Evolutionary conservation across 2,888 invertebrate genomes (phyloP).

Genomic region (Imbricaverruca yamaguchii): DNA sequence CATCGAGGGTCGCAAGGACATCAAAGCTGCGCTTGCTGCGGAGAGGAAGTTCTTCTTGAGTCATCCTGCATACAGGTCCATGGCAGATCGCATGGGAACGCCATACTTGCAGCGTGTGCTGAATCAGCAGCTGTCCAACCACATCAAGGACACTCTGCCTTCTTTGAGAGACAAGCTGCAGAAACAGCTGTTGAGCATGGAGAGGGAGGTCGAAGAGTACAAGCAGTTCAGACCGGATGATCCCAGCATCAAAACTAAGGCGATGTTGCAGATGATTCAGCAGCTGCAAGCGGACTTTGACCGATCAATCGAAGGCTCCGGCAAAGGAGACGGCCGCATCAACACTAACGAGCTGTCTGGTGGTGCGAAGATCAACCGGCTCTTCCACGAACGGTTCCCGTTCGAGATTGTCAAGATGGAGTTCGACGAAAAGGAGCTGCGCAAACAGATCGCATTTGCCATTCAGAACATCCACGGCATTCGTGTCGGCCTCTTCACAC

Average conservation of each 20-base stretch:
- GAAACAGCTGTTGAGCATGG: slow-evolving; percentile 86
- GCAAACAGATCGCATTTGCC: slow-evolving; percentile 96
- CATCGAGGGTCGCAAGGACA: slow-evolving; percentile 97
- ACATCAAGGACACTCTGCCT: slow-evolving; percentile 96
- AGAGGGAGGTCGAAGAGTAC: slow-evolving; percentile 98
- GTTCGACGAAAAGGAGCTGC: slow-evolving; percentile 96
- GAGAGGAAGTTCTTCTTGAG: slow-evolving; percentile 98
- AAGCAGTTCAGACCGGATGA: slow-evolving; percentile 98
- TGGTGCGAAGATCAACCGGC: slow-evolving; percentile 96
- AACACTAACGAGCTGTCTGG: slow-evolving; percentile 96
- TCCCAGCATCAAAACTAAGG: slow-evolving; percentile 97
- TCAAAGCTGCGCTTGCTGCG: slow-evolving; percentile 83
- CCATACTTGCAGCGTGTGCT: slow-evolving; percentile 92
- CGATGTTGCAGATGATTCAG: slow-evolving; percentile 99
- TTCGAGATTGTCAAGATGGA: slow-evolving; percentile 99
- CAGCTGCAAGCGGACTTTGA: slow-evolving; percentile 96
- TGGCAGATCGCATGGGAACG: slow-evolving; percentile 96
- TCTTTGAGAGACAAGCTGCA: slow-evolving; percentile 91
- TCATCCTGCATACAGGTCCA: slow-evolving; percentile 92
- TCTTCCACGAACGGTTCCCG: slow-evolving; percentile 98
- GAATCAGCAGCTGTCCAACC: slow-evolving; percentile 98
- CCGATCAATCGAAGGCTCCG: slow-evolving; percentile 95
- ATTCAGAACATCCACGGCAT: slow-evolving; percentile 97
- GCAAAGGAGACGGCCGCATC: slow-evolving; percentile 83
- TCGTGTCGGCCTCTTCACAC: slow-evolving; percentile 95